Evolutionary conservation across 2,888 invertebrate species (phyloP).

Genomic region (Nymphalis c-album): DNA sequence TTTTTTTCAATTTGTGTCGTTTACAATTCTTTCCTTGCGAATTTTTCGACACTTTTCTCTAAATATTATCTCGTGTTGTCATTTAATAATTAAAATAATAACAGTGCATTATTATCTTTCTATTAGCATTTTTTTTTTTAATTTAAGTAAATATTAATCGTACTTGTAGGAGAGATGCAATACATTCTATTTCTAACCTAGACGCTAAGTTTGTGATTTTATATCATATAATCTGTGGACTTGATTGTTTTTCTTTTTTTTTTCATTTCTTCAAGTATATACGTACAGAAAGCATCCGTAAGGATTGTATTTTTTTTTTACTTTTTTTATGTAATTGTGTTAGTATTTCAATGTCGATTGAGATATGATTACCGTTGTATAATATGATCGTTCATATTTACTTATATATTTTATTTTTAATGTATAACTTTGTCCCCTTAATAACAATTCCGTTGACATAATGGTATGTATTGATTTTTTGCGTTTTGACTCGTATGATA

Average conservation of each 20-base stretch:
- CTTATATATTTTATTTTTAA: neutral
- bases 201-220: conserved; percentile 52
- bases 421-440: neutral
- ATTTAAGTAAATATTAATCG: conserved; percentile 18
- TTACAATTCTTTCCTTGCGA: too few relatives aligned
- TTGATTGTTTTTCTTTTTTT: neutral
- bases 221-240: neutral
- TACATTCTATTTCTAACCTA: conserved; percentile 62
- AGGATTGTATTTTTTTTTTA: neutral
- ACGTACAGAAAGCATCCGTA: neutral
- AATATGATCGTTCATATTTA: neutral
- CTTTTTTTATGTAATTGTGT: neutral
- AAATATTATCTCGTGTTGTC: conserved; percentile 23
- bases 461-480: conserved; percentile 1
- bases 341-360: neutral
- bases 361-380: neutral
- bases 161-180: conserved; percentile 64
- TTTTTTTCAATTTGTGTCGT: too few relatives aligned
- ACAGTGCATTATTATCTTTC: conserved; percentile 22
- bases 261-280: conserved; percentile 1
- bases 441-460: neutral
- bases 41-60: neutral
- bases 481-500: neutral
- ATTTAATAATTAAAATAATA: conserved; percentile 21
- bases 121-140: conserved; percentile 25